These are phyloP conservation scores for Drosophila multiciliata DNA, from an alignment of 2,888 invertebrate genomes.

Conservation along the genomic window DNA sequence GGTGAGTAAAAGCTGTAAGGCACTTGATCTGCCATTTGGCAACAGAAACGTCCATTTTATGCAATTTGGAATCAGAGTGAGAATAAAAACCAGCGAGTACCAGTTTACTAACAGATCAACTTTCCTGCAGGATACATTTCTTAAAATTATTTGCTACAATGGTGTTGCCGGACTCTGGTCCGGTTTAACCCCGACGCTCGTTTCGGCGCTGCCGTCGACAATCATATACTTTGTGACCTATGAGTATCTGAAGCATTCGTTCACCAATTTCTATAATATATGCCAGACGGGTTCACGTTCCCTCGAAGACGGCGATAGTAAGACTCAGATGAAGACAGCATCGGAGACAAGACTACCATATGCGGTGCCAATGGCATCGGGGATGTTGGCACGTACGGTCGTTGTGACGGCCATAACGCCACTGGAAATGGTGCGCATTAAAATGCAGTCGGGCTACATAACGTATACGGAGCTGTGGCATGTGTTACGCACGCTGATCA, in stretches of 20 bases:
- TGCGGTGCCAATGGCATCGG: slow-evolving; percentile 90
- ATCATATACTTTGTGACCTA: slow-evolving; percentile 98
- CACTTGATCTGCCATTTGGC: background rate
- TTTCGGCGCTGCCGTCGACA: slow-evolving; percentile 97
- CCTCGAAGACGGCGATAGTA: background rate
- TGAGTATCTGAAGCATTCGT: slow-evolving; percentile 92
- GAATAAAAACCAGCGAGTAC: background rate
- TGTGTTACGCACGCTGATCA: slow-evolving; percentile 87
- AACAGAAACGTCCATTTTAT: background rate
- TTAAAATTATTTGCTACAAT: slow-evolving; percentile 94
- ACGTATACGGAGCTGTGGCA: slow-evolving; percentile 87
- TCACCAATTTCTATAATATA: slow-evolving; percentile 82
- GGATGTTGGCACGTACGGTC: slow-evolving; percentile 91
- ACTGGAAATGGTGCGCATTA: slow-evolving; percentile 96
- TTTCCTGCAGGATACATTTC: slow-evolving; percentile 92
- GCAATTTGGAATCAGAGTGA: background rate
- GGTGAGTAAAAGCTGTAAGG: slow-evolving; percentile 83
- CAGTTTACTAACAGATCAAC: background rate
- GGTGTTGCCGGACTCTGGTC: slow-evolving; percentile 97
- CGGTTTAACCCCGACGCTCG: slow-evolving; percentile 96
- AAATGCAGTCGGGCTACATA: slow-evolving; percentile 97
- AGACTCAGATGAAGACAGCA: background rate
- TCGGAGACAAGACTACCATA: slow-evolving; percentile 27
- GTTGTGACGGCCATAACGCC: slow-evolving; percentile 95
- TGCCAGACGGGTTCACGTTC: background rate